A percentile compares a stretch with the other conserved stretches of the same genome.
Conservation (phyloP, 2,797 vertebrate genomes). For the Adelosebastes latens region DNA sequence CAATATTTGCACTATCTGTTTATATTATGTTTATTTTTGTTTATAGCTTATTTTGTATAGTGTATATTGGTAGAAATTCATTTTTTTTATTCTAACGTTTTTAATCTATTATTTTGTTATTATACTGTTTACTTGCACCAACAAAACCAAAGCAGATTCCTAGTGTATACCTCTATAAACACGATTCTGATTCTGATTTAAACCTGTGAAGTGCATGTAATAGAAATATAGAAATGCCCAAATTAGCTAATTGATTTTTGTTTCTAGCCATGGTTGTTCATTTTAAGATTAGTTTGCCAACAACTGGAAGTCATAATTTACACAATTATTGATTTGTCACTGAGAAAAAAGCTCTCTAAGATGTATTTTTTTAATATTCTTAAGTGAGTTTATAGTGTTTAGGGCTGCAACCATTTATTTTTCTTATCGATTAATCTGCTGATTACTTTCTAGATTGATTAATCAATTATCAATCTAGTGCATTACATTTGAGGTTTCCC, state of each 20-base stretch:
- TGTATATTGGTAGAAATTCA: no score
- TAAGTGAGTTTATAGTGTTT: not conserved
- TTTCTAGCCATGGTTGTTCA: not conserved
- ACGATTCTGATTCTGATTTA: no score
- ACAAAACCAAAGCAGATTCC: no score
- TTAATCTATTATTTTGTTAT: no score
- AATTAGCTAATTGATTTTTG: not conserved
- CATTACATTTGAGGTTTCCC: not conserved
- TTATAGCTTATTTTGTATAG: no score
- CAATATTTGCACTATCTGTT: no score
- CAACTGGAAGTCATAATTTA: not conserved
- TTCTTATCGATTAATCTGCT: not conserved
- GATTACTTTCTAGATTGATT: not conserved
- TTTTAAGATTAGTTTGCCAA: not conserved
- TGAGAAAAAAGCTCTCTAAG: not conserved
- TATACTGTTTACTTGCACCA: no score
- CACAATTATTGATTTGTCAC: not conserved
- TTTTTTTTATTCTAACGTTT: no score
- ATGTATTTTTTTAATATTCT: not conserved
- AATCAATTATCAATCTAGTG: not conserved
- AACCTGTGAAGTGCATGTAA: not conserved
- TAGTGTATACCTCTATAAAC: no score
- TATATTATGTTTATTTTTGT: no score
- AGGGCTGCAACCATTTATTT: not conserved
- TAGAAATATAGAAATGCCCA: not conserved